Conservation (phyloP, 1,140 invertebrate genomes). For the Lysiphlebus fabarum region DNA sequence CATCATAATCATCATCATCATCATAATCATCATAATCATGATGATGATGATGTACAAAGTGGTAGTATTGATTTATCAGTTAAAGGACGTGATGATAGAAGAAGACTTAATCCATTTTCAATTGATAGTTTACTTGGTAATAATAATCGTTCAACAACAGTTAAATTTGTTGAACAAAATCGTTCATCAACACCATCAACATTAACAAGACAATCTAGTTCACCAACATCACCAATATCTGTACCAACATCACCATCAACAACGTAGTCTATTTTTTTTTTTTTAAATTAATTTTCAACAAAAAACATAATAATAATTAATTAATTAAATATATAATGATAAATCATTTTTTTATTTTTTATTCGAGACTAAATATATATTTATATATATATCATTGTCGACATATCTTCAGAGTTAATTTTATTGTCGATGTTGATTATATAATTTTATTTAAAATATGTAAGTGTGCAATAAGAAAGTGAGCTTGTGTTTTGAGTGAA, state of each 20-base stretch:
- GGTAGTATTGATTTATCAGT: conserved; percentile 52
- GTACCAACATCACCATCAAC: conserved; percentile 47
- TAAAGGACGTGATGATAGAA: conserved; percentile 58
- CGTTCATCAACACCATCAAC: conserved; percentile 31
- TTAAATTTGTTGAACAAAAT: conserved; percentile 25
- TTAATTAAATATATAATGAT: too few relatives aligned
- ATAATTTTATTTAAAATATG: conserved; percentile 4
- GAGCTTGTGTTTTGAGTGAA: conserved; percentile 1
- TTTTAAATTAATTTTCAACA: too few relatives aligned
- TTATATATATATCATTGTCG: background rate
- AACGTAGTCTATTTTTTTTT: conserved; percentile 48
- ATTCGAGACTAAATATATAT: conserved; percentile 22
- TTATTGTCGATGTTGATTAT: conserved; percentile 11
- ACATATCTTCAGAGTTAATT: conserved; percentile 9
- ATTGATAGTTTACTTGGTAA: conserved; percentile 75
- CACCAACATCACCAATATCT: conserved; percentile 41
- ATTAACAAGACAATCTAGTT: conserved; percentile 42
- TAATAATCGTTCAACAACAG: conserved; percentile 58
- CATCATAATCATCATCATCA: conserved; percentile 23
- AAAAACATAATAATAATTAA: conserved; percentile 9
- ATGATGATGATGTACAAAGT: conserved; percentile 49
- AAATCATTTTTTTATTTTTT: too few relatives aligned
- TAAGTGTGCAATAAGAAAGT: conserved; percentile 22
- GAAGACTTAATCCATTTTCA: conserved; percentile 74
- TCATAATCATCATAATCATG: too few relatives aligned